phyloP scores from a whole-genome alignment of 2,797 vertebrate species.

The Smutsia gigantea region DNA sequence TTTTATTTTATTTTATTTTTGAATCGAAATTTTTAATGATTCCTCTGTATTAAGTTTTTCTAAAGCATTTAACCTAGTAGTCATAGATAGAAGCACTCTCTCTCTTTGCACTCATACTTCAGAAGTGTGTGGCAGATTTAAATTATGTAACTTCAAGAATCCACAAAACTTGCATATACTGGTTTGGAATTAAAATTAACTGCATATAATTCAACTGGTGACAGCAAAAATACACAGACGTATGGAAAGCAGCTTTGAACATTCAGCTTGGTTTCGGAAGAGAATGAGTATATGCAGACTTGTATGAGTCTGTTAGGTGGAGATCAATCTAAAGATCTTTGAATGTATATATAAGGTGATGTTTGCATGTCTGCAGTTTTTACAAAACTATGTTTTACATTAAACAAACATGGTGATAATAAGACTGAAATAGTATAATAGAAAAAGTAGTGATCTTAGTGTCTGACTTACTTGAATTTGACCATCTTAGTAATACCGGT shows the following conservation, averaged over 20 bases:
- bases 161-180: neutral
- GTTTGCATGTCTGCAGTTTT: neutral
- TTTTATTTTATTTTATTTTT: constrained; percentile 10
- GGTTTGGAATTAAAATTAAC: neutral
- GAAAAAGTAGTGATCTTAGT: neutral
- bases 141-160: constrained; percentile 9
- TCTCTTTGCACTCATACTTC: neutral
- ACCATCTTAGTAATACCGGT: neutral
- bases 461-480: neutral
- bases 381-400: neutral
- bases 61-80: neutral
- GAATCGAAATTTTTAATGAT: neutral
- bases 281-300: neutral
- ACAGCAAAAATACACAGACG: neutral
- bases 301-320: neutral
- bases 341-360: neutral
- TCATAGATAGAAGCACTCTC: neutral
- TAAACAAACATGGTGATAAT: neutral
- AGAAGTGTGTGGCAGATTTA: neutral
- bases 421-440: neutral
- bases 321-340: neutral
- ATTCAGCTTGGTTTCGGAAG: neutral
- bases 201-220: neutral
- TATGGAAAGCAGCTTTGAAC: neutral
- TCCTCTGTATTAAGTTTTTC: neutral